These are phyloP conservation scores for Phragmatobia fuliginosa DNA, from an alignment of 2,888 invertebrate species.

Conservation along the genomic window DNA sequence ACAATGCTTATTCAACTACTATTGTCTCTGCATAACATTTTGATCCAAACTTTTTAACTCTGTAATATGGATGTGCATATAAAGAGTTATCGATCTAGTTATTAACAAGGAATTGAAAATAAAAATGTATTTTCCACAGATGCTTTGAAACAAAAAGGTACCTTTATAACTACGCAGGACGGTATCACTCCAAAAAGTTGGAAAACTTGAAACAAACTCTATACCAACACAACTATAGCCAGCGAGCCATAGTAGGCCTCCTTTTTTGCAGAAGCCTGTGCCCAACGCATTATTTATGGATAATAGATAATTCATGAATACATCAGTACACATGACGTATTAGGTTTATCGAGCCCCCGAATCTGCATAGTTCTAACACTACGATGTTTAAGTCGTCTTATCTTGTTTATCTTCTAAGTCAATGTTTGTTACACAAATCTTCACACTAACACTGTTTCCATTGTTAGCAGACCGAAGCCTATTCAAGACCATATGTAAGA, in stretches of 20 bases:
- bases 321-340: not conserved
- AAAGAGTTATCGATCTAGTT: no score
- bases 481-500: constrained; percentile 9
- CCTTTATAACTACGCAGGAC: no score
- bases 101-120: not conserved
- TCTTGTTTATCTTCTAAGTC: constrained; percentile 18
- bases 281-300: no score
- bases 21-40: no score
- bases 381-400: constrained; percentile 18
- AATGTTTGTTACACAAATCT: constrained; percentile 17
- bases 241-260: no score
- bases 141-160: not conserved
- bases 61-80: no score
- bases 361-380: constrained; percentile 4
- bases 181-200: no score
- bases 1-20: no score
- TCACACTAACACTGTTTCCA: constrained; percentile 16
- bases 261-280: no score
- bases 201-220: no score
- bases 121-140: not conserved
- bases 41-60: no score
- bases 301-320: not conserved
- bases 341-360: not conserved
- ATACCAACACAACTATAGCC: no score
- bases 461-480: constrained; percentile 19